A percentile compares a stretch with the other conserved stretches of the same genome.
Evolutionary conservation across 2,113 vertebrate species (phyloP).

Genomic region (Sphaerodactylus townsendi): DNA sequence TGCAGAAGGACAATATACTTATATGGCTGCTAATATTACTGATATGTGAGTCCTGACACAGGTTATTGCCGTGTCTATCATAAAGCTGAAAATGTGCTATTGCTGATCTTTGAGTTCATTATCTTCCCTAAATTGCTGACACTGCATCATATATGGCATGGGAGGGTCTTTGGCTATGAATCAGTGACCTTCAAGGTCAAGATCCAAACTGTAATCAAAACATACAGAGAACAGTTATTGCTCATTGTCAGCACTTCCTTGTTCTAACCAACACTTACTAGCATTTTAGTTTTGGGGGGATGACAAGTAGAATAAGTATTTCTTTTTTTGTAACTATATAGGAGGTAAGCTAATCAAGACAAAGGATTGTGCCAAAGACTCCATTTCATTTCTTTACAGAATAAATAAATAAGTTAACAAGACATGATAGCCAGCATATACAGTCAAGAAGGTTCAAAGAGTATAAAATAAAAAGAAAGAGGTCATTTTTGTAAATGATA

Average conservation of each 20-base stretch:
- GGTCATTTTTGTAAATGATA: not conserved
- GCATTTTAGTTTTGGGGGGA: not conserved
- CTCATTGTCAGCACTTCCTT: conserved; percentile 5
- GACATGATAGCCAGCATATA: not conserved
- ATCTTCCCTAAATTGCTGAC: conserved; percentile 62
- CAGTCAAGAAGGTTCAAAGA: conserved; percentile 1
- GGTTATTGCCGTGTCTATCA: conserved; percentile 44
- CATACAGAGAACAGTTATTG: conserved; percentile 19
- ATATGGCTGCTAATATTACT: conserved; percentile 63
- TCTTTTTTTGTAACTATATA: not conserved
- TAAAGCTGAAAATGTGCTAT: conserved; percentile 35
- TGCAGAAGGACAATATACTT: conserved; percentile 44
- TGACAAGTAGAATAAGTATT: not conserved
- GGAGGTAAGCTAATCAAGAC: not conserved
- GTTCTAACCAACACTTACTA: not conserved
- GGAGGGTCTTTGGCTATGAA: conserved; percentile 49
- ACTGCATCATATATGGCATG: conserved; percentile 51
- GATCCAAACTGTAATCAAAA: conserved; percentile 33
- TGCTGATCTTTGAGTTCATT: conserved; percentile 70
- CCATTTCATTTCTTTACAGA: not conserved
- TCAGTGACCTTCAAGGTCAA: conserved; percentile 47
- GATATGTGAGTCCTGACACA: conserved; percentile 49
- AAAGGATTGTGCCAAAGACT: not conserved
- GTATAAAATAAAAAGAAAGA: not conserved
- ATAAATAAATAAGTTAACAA: not conserved